These are phyloP conservation scores for Leptinotarsa haldemani DNA, from an alignment of 2,888 invertebrate species.

Conservation along the genomic window DNA sequence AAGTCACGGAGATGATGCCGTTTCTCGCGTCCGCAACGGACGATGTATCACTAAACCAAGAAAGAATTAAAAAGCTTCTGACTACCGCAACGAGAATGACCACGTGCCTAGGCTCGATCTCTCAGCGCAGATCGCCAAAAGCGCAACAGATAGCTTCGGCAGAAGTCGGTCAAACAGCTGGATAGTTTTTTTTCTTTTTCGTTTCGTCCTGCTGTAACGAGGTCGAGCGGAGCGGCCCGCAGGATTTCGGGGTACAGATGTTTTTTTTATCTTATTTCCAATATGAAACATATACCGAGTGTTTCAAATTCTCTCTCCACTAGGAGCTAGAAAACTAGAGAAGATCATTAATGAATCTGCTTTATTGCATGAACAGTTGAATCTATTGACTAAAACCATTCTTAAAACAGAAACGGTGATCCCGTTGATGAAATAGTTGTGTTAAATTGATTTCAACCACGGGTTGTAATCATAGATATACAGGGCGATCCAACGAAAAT, in stretches of 20 bases:
- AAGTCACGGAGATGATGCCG: not conserved
- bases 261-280: not conserved
- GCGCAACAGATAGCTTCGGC: constrained; percentile 25
- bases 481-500: too few relatives aligned
- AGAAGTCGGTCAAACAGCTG: constrained; percentile 17
- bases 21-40: not conserved
- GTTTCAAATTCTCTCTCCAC: too few relatives aligned
- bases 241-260: constrained; percentile 4
- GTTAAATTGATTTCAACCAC: too few relatives aligned
- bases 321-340: too few relatives aligned
- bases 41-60: constrained; percentile 26
- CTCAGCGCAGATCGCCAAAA: constrained; percentile 3
- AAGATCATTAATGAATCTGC: too few relatives aligned
- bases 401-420: too few relatives aligned
- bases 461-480: too few relatives aligned
- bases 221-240: not conserved
- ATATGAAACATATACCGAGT: not conserved
- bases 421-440: too few relatives aligned
- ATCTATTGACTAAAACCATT: too few relatives aligned
- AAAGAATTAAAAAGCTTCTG: constrained; percentile 34
- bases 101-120: constrained; percentile 46
- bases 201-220: constrained; percentile 9
- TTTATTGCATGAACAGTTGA: too few relatives aligned
- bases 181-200: not conserved
- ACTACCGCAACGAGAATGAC: constrained; percentile 39